A percentile compares a stretch with the other conserved stretches of the same genome.
phyloP scores from a whole-genome alignment of 2,113 vertebrate genomes.

The Abramis brama region DNA sequence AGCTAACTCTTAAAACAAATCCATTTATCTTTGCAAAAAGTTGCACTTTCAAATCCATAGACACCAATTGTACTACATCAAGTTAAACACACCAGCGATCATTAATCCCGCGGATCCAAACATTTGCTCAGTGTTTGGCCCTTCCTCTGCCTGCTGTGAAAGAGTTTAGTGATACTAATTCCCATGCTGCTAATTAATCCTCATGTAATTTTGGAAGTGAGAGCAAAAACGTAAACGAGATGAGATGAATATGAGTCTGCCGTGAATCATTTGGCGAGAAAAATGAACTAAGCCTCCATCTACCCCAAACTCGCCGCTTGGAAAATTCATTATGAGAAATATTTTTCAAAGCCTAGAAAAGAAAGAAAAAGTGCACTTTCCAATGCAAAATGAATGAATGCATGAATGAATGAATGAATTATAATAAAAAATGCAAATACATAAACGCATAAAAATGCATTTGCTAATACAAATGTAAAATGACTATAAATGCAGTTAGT shows the following conservation, averaged over 20 bases:
- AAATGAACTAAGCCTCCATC: slow-evolving; percentile 21
- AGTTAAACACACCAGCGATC: slow-evolving; percentile 54
- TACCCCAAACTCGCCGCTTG: not conserved
- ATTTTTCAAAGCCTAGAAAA: not conserved
- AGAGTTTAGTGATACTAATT: slow-evolving; percentile 49
- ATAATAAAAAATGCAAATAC: not conserved
- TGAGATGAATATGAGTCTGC: slow-evolving; percentile 58
- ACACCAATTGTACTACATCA: slow-evolving; percentile 40
- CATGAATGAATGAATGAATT: no score
- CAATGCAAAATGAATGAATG: no score
- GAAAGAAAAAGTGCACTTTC: not conserved
- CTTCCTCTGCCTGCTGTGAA: slow-evolving; percentile 22
- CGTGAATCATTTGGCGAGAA: slow-evolving; percentile 55
- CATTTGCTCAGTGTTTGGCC: slow-evolving; percentile 50
- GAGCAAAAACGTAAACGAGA: slow-evolving; percentile 60
- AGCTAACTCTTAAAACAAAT: not conserved
- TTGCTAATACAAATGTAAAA: not conserved
- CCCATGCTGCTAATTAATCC: slow-evolving; percentile 62
- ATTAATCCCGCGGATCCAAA: slow-evolving; percentile 56
- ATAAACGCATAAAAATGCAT: not conserved
- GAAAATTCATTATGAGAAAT: not conserved
- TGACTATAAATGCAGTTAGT: no score
- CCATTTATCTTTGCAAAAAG: not conserved
- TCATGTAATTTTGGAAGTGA: slow-evolving; percentile 50
- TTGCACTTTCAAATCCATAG: slow-evolving; percentile 9